A percentile compares a stretch with the other conserved stretches of the same genome.
phyloP scores from a whole-genome alignment of 1,140 invertebrate species.

The Drosophila malerkotliana region DNA sequence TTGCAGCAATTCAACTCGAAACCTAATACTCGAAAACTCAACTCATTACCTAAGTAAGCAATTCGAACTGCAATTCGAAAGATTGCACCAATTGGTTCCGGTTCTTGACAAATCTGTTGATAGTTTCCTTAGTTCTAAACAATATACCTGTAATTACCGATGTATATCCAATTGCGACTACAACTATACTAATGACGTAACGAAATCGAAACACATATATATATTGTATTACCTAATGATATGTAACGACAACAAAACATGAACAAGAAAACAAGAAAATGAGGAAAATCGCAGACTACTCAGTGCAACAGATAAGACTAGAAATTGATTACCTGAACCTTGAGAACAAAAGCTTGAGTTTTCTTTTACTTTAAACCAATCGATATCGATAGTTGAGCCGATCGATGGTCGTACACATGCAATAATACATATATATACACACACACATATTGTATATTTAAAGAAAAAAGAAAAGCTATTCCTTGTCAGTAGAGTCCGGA shows the following conservation, averaged over 20 bases:
- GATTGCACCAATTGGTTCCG: slow-evolving; percentile 1
- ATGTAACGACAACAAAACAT: slow-evolving; percentile 16
- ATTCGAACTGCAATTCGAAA: slow-evolving; percentile 9
- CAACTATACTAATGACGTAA: slow-evolving; percentile 25
- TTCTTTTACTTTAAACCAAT: slow-evolving; percentile 63
- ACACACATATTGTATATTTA: slow-evolving; percentile 12
- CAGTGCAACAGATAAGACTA: slow-evolving; percentile 82
- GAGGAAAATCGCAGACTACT: slow-evolving; percentile 70
- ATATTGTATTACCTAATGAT: slow-evolving; percentile 13
- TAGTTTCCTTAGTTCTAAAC: slow-evolving; percentile 23
- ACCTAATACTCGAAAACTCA: slow-evolving; percentile 34
- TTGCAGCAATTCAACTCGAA: slow-evolving; percentile 55
- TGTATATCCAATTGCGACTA: slow-evolving; percentile 14
- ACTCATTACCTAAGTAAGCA: slow-evolving; percentile 35
- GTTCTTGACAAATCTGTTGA: slow-evolving; percentile 14
- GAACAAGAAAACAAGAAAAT: slow-evolving; percentile 15
- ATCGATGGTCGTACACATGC: slow-evolving; percentile 20
- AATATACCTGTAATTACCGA: slow-evolving; percentile 8
- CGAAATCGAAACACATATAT: slow-evolving; percentile 24
- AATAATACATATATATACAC: slow-evolving; percentile 35
- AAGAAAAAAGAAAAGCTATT: not conserved
- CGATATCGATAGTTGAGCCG: slow-evolving; percentile 7
- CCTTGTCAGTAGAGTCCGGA: slow-evolving; percentile 23
- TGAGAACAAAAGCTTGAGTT: slow-evolving; percentile 80
- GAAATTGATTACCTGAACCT: slow-evolving; percentile 82